Conservation (phyloP, 1,140 invertebrate genomes). For the Eueides isabella region DNA sequence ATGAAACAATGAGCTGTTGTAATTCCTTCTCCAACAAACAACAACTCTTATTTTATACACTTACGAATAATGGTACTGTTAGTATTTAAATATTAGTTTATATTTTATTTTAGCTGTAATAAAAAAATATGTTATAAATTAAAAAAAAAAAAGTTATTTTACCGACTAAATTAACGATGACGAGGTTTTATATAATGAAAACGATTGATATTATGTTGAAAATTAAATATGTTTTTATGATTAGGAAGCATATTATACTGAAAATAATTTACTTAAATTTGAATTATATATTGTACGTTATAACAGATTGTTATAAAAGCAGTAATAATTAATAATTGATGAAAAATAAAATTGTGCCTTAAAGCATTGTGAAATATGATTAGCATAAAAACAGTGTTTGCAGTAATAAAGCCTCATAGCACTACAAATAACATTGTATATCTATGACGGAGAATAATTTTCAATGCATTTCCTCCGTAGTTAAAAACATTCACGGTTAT, state of each 20-base stretch:
- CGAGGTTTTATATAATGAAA: too few relatives aligned
- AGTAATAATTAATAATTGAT: neutral
- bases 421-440: neutral
- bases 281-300: neutral
- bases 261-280: too few relatives aligned
- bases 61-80: neutral
- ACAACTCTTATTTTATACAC: neutral
- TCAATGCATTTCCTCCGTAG: neutral
- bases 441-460: neutral
- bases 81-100: neutral
- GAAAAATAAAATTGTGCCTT: neutral
- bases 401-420: neutral
- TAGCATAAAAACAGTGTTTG: neutral
- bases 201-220: too few relatives aligned
- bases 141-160: neutral
- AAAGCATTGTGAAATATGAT: neutral
- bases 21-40: neutral
- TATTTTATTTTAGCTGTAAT: neutral
- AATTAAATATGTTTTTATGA: too few relatives aligned
- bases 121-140: neutral
- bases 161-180: too few relatives aligned
- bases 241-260: too few relatives aligned
- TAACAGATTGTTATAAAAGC: neutral
- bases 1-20: conserved; percentile 14
- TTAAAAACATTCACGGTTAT: neutral